Conservation (phyloP, 2,797 vertebrate genomes). For the Xenentodon cancila region DNA sequence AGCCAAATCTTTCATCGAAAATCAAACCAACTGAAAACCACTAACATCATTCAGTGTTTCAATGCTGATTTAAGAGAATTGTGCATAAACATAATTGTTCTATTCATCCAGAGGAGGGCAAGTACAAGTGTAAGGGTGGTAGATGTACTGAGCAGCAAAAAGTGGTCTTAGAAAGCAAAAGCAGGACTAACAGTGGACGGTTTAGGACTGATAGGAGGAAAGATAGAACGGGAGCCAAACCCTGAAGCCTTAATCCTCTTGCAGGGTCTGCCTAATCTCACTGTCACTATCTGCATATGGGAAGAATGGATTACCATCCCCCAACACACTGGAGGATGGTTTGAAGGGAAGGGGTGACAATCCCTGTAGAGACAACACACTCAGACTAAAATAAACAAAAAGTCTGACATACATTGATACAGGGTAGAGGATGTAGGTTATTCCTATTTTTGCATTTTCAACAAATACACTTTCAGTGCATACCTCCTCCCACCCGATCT, state of each 20-base stretch:
- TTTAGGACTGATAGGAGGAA: conserved; percentile 50
- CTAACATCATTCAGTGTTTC: too few species aligned
- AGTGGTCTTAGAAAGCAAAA: conserved; percentile 40
- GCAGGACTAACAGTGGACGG: conserved; percentile 18
- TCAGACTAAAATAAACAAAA: conserved; percentile 13
- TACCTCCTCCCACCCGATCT: neutral
- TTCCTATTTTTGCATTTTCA: too few species aligned
- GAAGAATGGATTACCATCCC: conserved; percentile 76
- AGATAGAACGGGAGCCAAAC: conserved; percentile 56
- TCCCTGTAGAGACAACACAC: conserved; percentile 39
- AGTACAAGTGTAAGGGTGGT: conserved; percentile 32
- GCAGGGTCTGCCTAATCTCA: conserved; percentile 77
- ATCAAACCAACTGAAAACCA: too few species aligned
- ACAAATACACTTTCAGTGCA: too few species aligned
- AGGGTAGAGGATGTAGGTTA: too few species aligned
- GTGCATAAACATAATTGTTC: conserved; percentile 3
- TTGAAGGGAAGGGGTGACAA: conserved; percentile 38
- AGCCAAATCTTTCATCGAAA: too few species aligned
- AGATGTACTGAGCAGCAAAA: conserved; percentile 36
- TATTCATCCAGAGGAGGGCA: conserved; percentile 48
- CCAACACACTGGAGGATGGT: conserved; percentile 37
- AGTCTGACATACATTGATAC: neutral
- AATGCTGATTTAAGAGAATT: too few species aligned
- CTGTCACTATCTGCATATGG: conserved; percentile 71
- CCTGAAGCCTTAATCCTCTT: conserved; percentile 73